These are phyloP conservation scores for Apamea sordens DNA, from an alignment of 2,888 invertebrate genomes.

Conservation along the genomic window DNA sequence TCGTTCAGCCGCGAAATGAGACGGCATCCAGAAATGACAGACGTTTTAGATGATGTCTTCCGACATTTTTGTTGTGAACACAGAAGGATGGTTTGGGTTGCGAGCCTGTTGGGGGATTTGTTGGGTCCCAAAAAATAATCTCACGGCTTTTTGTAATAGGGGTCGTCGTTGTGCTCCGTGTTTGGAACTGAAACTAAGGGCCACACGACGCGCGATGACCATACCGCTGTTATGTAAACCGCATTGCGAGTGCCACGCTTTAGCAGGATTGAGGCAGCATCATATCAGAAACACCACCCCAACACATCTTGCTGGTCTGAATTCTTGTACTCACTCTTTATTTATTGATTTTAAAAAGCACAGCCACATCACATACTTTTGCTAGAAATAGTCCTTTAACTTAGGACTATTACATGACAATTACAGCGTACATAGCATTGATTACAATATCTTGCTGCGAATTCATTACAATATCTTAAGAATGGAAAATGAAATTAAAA, in stretches of 20 bases:
- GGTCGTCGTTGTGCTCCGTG: background rate
- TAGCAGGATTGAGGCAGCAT: no score
- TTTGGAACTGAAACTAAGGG: background rate
- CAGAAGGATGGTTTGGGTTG: constrained; percentile 43
- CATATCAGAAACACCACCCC: background rate
- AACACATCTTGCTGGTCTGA: background rate
- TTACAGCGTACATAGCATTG: no score
- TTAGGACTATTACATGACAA: no score
- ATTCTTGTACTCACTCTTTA: background rate
- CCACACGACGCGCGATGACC: background rate
- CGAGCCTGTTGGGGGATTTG: constrained; percentile 43
- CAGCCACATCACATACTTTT: no score
- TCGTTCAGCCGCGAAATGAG: constrained; percentile 83
- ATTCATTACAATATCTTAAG: no score
- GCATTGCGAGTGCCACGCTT: background rate
- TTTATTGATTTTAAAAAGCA: no score
- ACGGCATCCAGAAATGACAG: constrained; percentile 78
- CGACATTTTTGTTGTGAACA: constrained; percentile 67
- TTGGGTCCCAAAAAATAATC: constrained; percentile 2
- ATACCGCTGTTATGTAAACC: background rate
- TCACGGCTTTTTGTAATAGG: background rate
- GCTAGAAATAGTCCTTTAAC: no score
- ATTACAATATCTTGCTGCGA: no score
- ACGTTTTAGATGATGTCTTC: constrained; percentile 72
- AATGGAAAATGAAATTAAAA: no score